These are phyloP conservation scores for Drosophila erecta DNA, from an alignment of 1,140 invertebrate genomes.

Conservation along the genomic window DNA sequence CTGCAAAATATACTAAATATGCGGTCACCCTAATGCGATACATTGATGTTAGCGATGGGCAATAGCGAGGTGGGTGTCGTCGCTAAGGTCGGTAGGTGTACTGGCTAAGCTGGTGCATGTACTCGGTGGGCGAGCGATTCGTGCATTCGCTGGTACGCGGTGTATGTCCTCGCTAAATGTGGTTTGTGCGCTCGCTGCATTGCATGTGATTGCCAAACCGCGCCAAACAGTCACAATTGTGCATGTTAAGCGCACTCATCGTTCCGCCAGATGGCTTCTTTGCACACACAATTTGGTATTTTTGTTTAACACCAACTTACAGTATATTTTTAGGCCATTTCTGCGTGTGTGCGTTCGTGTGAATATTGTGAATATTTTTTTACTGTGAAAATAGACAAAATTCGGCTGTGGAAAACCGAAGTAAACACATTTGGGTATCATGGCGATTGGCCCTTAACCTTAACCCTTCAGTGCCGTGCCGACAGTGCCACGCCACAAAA, in stretches of 20 bases:
- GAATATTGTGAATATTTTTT: constrained; percentile 63
- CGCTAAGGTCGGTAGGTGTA: no score
- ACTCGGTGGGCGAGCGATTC: no score
- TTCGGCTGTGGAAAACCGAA: constrained; percentile 35
- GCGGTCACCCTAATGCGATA: no score
- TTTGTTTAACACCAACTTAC: not conserved
- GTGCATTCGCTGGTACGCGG: no score
- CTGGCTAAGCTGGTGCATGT: no score
- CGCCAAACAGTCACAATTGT: constrained; percentile 1
- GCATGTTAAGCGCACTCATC: constrained; percentile 15
- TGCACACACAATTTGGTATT: not conserved
- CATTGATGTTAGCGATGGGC: no score
- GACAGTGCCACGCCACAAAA: constrained; percentile 6
- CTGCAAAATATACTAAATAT: no score
- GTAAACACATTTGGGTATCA: constrained; percentile 30
- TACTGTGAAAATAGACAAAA: constrained; percentile 69
- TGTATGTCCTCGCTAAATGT: not conserved
- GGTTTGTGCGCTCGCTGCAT: not conserved
- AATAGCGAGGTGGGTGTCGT: no score
- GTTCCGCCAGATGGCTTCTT: constrained; percentile 9
- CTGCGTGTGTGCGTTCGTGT: constrained; percentile 23
- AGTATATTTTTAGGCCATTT: constrained; percentile 47
- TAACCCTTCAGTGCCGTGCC: constrained; percentile 17
- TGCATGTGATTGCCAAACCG: not conserved
- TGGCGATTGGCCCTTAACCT: constrained; percentile 26